Base-by-base conservation (phyloP, 2,888 invertebrate genomes). In the Cephonodes hylas region DNA sequence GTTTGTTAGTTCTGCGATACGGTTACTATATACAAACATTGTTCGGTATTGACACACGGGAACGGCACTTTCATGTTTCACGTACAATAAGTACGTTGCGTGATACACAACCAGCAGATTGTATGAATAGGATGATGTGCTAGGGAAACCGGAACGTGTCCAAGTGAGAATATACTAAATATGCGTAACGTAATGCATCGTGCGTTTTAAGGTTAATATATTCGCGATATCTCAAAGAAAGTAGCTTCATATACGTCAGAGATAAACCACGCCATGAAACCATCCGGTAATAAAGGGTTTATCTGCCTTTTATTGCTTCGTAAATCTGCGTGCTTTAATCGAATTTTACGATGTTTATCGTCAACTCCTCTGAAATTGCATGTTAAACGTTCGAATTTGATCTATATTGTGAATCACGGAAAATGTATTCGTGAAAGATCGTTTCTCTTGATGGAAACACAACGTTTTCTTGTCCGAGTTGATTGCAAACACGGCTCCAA, bases 121-220 rank as follows among this genome's bases (percentile, higher is more conserved):
- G 27, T 34, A 45, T 46, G 20, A 59, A 23, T 31, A 59, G 31
- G 31, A 63, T 66, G 69, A 48, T 38, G 38, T 13, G 3, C n/a
- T 68, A 68, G 69, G 64, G 65, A 69, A 69, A 70, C 71, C 68
- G 70, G 71, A 74, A 75, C 75, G 74, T 48, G 61, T 62, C 53
- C 59, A 45, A 42, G 42, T 59, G 63, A 67, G 65, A 66, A 68
- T 67, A 58, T 66, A 66, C 69, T 63, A 66, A 65, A 70, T 68
- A 65, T 64, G 64, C 66, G 64, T 48, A 56, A 34, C 64, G 63
- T 15, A 56, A 59, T 58, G 62, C 61, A 64, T 62, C 58, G 23
- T 62, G 42, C 62, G 57, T 66, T 70, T 66, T 63, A 67, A 70
- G 63, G 62, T 61, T 53, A 61, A 66, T 63, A 64, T 56, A 65